These are phyloP conservation scores for Hybos culiciformis DNA, from an alignment of 2,888 invertebrate genomes.

Conservation along the genomic window DNA sequence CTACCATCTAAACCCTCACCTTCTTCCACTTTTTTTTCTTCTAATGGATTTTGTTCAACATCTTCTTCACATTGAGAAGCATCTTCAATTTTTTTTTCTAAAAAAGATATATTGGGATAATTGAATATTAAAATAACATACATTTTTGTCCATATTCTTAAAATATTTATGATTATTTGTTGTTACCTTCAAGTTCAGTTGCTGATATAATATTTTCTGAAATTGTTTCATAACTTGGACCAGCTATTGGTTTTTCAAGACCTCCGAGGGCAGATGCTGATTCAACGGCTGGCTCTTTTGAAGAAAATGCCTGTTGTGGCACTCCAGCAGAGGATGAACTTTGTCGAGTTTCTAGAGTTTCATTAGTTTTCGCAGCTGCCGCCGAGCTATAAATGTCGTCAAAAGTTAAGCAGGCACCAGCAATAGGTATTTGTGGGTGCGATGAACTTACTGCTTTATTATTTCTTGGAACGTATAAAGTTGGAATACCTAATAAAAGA, in stretches of 20 bases:
- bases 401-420: slow-evolving; percentile 49
- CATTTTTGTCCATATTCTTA: background rate
- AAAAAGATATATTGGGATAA: background rate
- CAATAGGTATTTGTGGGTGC: slow-evolving; percentile 57
- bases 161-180: background rate
- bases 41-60: slow-evolving; percentile 27
- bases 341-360: slow-evolving; percentile 13
- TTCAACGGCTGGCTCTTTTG: slow-evolving; percentile 13
- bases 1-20: slow-evolving; percentile 38
- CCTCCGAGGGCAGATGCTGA: too few species aligned
- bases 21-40: slow-evolving; percentile 26
- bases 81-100: slow-evolving; percentile 24
- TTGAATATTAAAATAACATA: background rate
- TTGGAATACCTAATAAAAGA: too few species aligned
- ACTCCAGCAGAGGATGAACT: slow-evolving; percentile 10
- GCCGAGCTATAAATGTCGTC: slow-evolving; percentile 38
- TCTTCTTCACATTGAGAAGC: slow-evolving; percentile 37
- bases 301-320: slow-evolving; percentile 10
- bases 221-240: slow-evolving; percentile 16
- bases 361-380: slow-evolving; percentile 25
- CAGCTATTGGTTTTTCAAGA: slow-evolving; percentile 22
- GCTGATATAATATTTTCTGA: slow-evolving; percentile 14
- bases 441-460: slow-evolving; percentile 88
- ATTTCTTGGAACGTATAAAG: slow-evolving; percentile 61
- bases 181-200: slow-evolving; percentile 10